A percentile compares a stretch with the other conserved stretches of the same genome.
phyloP scores from a whole-genome alignment of 1,140 invertebrate genomes.

The Drosophila bocqueti region DNA sequence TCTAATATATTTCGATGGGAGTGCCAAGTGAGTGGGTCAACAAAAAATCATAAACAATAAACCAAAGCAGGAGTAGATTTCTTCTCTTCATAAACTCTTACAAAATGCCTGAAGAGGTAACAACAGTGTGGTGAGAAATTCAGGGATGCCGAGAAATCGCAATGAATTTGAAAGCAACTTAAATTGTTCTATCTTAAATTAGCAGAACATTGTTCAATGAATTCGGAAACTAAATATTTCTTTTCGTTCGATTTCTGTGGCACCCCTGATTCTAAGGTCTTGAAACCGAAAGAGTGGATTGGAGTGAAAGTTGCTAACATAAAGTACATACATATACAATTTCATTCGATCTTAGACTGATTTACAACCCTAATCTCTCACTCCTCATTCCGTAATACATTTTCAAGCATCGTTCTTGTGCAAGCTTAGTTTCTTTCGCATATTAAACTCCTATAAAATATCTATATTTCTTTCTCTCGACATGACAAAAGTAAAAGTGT shows the following conservation, averaged over 20 bases:
- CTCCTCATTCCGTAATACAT: constrained; percentile 39
- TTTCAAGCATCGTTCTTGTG: constrained; percentile 27
- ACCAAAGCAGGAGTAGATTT: background rate
- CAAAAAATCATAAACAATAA: background rate
- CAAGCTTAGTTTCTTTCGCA: constrained; percentile 32
- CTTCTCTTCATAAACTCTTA: constrained; percentile 43
- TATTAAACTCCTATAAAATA: constrained; percentile 74
- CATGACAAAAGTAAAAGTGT: constrained; percentile 6
- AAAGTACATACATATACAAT: background rate
- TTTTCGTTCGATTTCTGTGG: background rate
- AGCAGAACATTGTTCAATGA: background rate
- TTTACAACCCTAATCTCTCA: constrained; percentile 35
- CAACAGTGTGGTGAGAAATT: background rate
- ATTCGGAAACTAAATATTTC: background rate
- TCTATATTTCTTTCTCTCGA: constrained; percentile 28
- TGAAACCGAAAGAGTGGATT: constrained; percentile 36
- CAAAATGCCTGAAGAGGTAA: constrained; percentile 39
- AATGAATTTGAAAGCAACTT: background rate
- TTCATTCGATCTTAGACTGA: constrained; percentile 9
- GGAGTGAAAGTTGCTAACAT: constrained; percentile 6
- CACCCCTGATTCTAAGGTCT: background rate
- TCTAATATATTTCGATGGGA: constrained; percentile 2
- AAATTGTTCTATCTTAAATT: background rate
- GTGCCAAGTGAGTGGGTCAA: constrained; percentile 2
- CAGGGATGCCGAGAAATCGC: background rate